phyloP scores from a whole-genome alignment of 1,140 invertebrate genomes.

The Panagrolaimus sp. region DNA sequence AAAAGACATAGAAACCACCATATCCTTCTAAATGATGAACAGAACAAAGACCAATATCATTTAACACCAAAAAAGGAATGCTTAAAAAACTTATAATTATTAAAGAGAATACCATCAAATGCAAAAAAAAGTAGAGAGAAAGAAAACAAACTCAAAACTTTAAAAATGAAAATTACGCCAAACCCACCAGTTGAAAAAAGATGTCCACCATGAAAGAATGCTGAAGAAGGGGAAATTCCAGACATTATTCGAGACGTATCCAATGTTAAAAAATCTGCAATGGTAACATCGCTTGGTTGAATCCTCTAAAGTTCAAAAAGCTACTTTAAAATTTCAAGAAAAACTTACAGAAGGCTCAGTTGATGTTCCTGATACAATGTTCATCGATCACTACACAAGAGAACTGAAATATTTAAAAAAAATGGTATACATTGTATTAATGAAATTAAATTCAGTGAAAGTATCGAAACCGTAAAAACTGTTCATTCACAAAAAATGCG shows the following conservation, averaged over 20 bases:
- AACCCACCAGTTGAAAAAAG: background rate
- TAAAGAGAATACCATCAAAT: too few species aligned
- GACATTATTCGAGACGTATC: constrained; percentile 8
- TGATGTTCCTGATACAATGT: background rate
- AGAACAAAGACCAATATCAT: background rate
- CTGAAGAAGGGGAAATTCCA: constrained; percentile 1
- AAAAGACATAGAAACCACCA: background rate
- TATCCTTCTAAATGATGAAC: too few species aligned
- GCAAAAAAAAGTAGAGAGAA: too few species aligned
- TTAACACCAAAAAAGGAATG: background rate
- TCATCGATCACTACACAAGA: background rate
- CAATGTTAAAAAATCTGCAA: constrained; percentile 2
- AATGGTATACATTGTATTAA: too few species aligned
- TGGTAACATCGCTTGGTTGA: constrained; percentile 1
- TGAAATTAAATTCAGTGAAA: too few species aligned
- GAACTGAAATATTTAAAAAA: too few species aligned
- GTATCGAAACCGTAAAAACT: too few species aligned
- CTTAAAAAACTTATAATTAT: background rate
- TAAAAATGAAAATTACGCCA: too few species aligned
- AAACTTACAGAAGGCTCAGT: constrained; percentile 2
- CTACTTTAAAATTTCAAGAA: background rate
- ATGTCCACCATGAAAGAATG: background rate
- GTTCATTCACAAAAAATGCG: too few species aligned
- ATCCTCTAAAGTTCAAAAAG: background rate
- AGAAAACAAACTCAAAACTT: too few species aligned